These are phyloP conservation scores for Clivina fossor DNA, from an alignment of 2,888 invertebrate genomes.

Conservation along the genomic window DNA sequence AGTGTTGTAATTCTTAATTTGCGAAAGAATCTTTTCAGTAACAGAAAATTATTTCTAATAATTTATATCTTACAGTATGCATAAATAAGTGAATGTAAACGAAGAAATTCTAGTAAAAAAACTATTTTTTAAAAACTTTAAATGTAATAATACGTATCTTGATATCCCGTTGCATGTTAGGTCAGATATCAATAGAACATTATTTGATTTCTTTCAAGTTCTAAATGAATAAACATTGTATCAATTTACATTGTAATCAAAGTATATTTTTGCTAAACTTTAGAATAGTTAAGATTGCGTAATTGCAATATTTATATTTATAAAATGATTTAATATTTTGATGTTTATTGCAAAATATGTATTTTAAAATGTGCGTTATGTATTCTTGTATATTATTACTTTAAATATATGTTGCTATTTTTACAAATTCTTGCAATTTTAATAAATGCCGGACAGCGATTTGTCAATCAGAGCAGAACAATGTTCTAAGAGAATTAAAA, in stretches of 20 bases:
- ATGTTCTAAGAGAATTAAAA: slow-evolving; percentile 12
- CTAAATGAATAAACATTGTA: slow-evolving; percentile 11
- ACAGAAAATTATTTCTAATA: too few relatives aligned
- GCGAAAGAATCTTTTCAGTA: too few relatives aligned
- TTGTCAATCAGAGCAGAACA: slow-evolving; percentile 29
- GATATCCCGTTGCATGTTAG: slow-evolving; percentile 14
- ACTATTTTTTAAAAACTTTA: too few relatives aligned
- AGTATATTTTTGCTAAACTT: background rate
- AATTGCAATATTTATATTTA: slow-evolving; percentile 15
- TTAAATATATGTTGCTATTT: slow-evolving; percentile 16
- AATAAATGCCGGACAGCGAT: slow-evolving; percentile 24
- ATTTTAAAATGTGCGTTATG: slow-evolving; percentile 5
- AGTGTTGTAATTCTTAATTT: too few relatives aligned
- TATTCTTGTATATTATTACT: slow-evolving; percentile 19
- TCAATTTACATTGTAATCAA: slow-evolving; percentile 7
- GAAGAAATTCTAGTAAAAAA: slow-evolving; percentile 5
- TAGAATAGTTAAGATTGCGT: slow-evolving; percentile 9
- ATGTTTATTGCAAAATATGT: slow-evolving; percentile 21
- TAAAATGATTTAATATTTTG: slow-evolving; percentile 19
- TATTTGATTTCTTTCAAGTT: too few relatives aligned
- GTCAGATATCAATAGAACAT: slow-evolving; percentile 7
- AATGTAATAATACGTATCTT: slow-evolving; percentile 4
- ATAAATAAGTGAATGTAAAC: slow-evolving; percentile 11
- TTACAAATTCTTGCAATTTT: slow-evolving; percentile 25
- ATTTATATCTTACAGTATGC: too few relatives aligned